phyloP scores from a whole-genome alignment of 2,888 invertebrate genomes.

The Trachelus iudaicus region DNA sequence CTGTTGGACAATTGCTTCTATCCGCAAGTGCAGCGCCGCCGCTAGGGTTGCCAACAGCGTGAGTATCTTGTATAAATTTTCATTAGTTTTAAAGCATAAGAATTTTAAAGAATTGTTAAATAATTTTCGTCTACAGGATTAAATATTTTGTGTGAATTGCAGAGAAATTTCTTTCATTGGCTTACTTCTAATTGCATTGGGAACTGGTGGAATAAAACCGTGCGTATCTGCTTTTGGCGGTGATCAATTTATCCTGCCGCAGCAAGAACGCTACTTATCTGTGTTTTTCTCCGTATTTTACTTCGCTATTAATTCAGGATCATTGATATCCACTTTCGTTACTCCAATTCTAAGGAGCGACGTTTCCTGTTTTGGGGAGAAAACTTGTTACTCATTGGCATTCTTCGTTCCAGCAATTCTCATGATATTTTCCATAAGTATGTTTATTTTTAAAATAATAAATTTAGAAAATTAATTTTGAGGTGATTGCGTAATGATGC shows the following conservation, averaged over 20 bases:
- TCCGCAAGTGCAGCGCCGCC: slow-evolving; percentile 76
- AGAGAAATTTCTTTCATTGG: slow-evolving; percentile 76
- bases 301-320: slow-evolving; percentile 92
- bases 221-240: slow-evolving; percentile 96
- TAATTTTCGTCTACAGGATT: background rate
- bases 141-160: slow-evolving; percentile 34
- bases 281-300: slow-evolving; percentile 95
- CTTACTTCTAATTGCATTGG: slow-evolving; percentile 82
- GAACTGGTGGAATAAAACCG: slow-evolving; percentile 96
- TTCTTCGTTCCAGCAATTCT: slow-evolving; percentile 90
- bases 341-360: slow-evolving; percentile 88
- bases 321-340: slow-evolving; percentile 86
- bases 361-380: slow-evolving; percentile 80
- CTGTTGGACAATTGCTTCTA: slow-evolving; percentile 83
- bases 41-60: slow-evolving; percentile 72
- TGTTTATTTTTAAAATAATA: slow-evolving; percentile 47
- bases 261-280: slow-evolving; percentile 81
- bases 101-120: background rate
- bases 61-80: slow-evolving; percentile 36
- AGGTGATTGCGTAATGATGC: background rate
- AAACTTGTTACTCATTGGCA: slow-evolving; percentile 84
- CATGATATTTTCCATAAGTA: slow-evolving; percentile 85
- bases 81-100: slow-evolving; percentile 59
- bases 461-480: background rate
- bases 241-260: slow-evolving; percentile 88